A percentile compares a stretch with the other conserved stretches of the same genome.
These are phyloP conservation scores for Stichopus horrens DNA, from an alignment of 53 echinoderm and acorn worm species.

Conservation along the genomic window DNA sequence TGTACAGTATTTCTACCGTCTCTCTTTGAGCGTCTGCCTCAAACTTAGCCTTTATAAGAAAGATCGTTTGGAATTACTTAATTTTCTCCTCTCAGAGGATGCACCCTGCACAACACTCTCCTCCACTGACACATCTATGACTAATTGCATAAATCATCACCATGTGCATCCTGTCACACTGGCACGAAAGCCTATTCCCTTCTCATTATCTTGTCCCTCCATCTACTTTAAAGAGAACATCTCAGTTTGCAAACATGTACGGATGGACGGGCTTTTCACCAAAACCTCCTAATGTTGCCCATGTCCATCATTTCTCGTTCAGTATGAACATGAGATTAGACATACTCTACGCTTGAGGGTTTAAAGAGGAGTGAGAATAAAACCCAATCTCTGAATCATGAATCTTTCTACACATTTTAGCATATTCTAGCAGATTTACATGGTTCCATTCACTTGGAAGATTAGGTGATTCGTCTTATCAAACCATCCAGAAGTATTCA, in stretches of 20 bases:
- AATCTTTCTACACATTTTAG: background rate
- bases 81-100: too few relatives aligned
- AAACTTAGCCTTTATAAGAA: too few relatives aligned
- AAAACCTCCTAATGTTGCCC: too few relatives aligned
- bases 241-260: background rate
- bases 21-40: too few relatives aligned
- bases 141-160: background rate
- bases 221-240: slow-evolving; percentile 3
- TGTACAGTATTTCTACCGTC: too few relatives aligned
- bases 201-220: background rate
- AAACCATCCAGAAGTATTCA: background rate
- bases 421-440: background rate
- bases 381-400: too few relatives aligned
- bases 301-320: too few relatives aligned
- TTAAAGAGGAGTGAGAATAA: too few relatives aligned
- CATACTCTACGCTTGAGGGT: too few relatives aligned
- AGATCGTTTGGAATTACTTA: too few relatives aligned
- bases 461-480: background rate
- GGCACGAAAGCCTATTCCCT: background rate
- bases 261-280: too few relatives aligned
- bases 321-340: too few relatives aligned
- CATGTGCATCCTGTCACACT: background rate
- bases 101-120: background rate
- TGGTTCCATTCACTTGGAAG: background rate
- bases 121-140: background rate